Percentiles rank a stretch among this genome's conserved stretches.
Conservation (phyloP, 2,113 vertebrate species). For the Periophthalmodon schlosseri region DNA sequence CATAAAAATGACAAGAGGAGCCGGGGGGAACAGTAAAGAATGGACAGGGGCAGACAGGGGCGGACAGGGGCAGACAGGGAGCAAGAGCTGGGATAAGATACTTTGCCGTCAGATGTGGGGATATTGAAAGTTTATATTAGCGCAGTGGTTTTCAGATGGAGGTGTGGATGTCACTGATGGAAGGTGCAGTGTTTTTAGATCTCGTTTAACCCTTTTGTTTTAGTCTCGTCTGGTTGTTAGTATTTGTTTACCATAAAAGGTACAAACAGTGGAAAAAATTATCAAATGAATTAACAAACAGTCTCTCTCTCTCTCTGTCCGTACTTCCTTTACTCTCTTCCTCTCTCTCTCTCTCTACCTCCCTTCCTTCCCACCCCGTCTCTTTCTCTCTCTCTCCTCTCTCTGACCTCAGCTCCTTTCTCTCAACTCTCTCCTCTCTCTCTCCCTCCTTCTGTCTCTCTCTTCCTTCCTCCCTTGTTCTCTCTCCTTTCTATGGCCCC, state of each 20-base stretch:
- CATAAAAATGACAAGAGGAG: slow-evolving; percentile 31
- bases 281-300: too few relatives aligned
- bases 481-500: not conserved
- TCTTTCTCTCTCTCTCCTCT: too few relatives aligned
- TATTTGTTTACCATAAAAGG: too few relatives aligned
- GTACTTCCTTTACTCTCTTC: too few relatives aligned
- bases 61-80: not conserved
- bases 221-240: not conserved
- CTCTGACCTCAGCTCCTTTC: too few relatives aligned
- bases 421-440: not conserved
- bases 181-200: not conserved
- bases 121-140: not conserved
- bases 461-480: too few relatives aligned
- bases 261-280: too few relatives aligned
- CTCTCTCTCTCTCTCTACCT: too few relatives aligned
- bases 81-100: not conserved
- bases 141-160: not conserved
- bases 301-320: too few relatives aligned
- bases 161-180: not conserved
- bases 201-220: not conserved
- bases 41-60: not conserved
- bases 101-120: not conserved
- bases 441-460: too few relatives aligned
- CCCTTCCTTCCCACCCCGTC: too few relatives aligned
- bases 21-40: slow-evolving; percentile 14